A percentile compares a stretch with the other conserved stretches of the same genome.
Evolutionary conservation across 2,113 vertebrate species (phyloP).

Genomic region (Willisornis vidua): DNA sequence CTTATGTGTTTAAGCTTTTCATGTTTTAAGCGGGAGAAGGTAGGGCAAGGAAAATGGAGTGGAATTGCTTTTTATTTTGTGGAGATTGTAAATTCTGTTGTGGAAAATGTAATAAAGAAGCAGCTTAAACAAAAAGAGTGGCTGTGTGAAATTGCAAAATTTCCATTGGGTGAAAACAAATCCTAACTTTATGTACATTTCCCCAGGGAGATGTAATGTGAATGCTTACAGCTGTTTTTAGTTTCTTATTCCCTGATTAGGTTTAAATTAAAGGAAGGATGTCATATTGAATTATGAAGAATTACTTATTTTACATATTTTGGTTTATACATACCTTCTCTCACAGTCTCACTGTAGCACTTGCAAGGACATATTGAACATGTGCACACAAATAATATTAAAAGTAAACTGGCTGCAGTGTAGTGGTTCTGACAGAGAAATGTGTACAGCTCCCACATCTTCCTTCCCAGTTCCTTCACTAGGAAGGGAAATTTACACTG

Average conservation of each 20-base stretch:
- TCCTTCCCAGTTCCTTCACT: not conserved
- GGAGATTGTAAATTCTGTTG: constrained; percentile 54
- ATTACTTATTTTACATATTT: constrained; percentile 32
- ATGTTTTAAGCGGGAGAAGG: not conserved
- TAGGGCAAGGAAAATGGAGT: not conserved
- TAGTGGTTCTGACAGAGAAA: not conserved
- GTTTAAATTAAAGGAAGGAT: constrained; percentile 65
- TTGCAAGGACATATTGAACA: not conserved
- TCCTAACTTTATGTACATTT: constrained; percentile 62
- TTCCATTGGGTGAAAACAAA: constrained; percentile 68
- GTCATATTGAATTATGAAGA: constrained; percentile 62
- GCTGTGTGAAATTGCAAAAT: constrained; percentile 26
- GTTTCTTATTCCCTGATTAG: constrained; percentile 71
- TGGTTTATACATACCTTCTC: constrained; percentile 4
- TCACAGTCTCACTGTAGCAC: not conserved
- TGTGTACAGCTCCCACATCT: fast-evolving
- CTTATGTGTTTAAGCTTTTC: constrained; percentile 39
- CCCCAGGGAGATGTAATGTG: constrained; percentile 53
- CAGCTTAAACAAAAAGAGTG: constrained; percentile 50
- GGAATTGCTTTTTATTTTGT: constrained; percentile 41
- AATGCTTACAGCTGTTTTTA: constrained; percentile 65
- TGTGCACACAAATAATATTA: not conserved
- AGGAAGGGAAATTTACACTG: fast-evolving
- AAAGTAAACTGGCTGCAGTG: not conserved
- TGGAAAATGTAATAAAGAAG: constrained; percentile 60